Percentiles rank a stretch among this genome's conserved stretches.
These are phyloP conservation scores for Petrocephalus microphthalmus DNA, from an alignment of 2,113 vertebrate genomes.

Conservation along the genomic window DNA sequence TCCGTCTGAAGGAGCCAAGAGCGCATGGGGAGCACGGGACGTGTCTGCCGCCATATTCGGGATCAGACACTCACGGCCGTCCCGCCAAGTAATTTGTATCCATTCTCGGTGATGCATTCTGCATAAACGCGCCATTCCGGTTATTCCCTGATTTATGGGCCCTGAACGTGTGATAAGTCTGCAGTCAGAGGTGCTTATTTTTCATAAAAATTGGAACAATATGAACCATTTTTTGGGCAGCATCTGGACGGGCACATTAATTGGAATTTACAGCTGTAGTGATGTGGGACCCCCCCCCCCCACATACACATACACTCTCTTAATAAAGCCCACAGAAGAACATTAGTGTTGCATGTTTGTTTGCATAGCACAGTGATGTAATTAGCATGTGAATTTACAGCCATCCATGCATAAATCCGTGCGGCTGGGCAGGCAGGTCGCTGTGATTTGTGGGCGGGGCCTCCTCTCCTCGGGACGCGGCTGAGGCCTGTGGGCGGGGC, in stretches of 20 bases:
- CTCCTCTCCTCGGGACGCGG: no score
- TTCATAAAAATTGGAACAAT: not conserved
- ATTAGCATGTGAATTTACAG: slow-evolving; percentile 7
- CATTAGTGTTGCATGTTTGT: not conserved
- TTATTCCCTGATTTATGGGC: not conserved
- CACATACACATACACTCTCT: not conserved
- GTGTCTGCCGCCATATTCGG: not conserved
- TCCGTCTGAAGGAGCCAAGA: not conserved
- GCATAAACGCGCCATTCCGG: not conserved
- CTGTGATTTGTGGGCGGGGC: not conserved
- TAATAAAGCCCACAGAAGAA: not conserved
- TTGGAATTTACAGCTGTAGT: slow-evolving; percentile 1
- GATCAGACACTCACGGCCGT: not conserved
- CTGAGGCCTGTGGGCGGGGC: not conserved
- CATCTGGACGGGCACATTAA: slow-evolving; percentile 1
- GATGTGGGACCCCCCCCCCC: not conserved
- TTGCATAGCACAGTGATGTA: not conserved
- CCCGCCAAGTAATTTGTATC: not conserved
- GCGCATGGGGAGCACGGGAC: not conserved
- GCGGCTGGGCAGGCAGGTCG: not conserved
- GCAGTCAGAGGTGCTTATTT: not conserved
- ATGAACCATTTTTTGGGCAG: not conserved
- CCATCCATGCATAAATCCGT: not conserved
- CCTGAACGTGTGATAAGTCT: not conserved
- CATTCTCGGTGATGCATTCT: slow-evolving; percentile 1